phyloP scores from a whole-genome alignment of 2,888 invertebrate species.

The Cosmia pyralina region DNA sequence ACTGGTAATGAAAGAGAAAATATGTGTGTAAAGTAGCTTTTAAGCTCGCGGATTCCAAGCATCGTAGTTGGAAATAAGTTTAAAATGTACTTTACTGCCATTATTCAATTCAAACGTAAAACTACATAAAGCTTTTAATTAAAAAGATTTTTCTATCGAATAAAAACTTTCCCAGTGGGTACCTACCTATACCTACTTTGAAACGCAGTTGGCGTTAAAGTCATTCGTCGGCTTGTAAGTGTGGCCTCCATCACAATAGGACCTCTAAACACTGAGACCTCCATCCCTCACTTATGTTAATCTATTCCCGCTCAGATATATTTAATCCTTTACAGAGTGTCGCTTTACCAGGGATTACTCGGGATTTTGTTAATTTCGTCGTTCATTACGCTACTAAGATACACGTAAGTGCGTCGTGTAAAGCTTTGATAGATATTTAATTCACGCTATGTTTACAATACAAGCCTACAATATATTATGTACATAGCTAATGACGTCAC shows the following conservation, averaged over 20 bases:
- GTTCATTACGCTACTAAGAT: constrained; percentile 68
- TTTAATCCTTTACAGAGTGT: constrained; percentile 65
- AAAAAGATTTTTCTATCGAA: constrained; percentile 15
- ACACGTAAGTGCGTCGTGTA: constrained; percentile 55
- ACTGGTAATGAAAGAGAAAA: constrained; percentile 35
- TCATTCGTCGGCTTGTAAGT: constrained; percentile 15
- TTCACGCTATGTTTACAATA: constrained; percentile 26
- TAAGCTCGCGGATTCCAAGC: constrained; percentile 10
- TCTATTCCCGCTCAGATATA: constrained; percentile 61
- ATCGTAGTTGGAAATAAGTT: constrained; percentile 10
- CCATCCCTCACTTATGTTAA: constrained; percentile 68
- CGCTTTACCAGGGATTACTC: constrained; percentile 65
- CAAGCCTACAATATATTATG: not conserved
- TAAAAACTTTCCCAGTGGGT: constrained; percentile 12
- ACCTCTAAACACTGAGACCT: constrained; percentile 55
- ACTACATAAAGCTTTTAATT: not conserved
- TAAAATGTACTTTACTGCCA: not conserved
- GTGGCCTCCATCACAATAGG: constrained; percentile 26
- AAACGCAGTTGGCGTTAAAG: constrained; percentile 17
- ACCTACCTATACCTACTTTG: not conserved
- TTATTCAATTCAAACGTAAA: constrained; percentile 12
- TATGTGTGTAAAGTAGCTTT: constrained; percentile 19
- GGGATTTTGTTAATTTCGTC: constrained; percentile 71
- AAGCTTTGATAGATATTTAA: constrained; percentile 40
- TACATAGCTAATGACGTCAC: not conserved